Conservation (phyloP, 1,140 invertebrate species). For the Bombus confusus region DNA sequence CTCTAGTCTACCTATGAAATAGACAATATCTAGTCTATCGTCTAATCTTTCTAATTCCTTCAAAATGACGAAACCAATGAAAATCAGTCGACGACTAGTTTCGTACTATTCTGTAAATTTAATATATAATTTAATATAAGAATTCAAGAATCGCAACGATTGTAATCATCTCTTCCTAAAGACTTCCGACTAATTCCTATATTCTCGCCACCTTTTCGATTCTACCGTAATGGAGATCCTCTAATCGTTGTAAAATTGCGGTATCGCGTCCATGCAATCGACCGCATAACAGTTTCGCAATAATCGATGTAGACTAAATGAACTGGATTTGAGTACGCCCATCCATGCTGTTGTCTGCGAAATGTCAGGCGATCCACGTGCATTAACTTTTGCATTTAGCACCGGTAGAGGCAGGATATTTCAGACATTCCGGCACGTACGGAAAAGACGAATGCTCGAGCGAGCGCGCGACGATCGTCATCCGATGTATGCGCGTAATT, state of each 20-base stretch:
- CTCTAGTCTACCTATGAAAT: too few species aligned
- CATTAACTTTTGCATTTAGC: not conserved
- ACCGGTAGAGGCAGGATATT: conserved; percentile 3
- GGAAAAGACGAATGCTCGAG: conserved; percentile 22
- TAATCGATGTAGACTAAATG: not conserved
- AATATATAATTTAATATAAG: too few species aligned
- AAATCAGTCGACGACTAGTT: too few species aligned
- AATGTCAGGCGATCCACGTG: conserved; percentile 6
- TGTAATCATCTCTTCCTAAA: too few species aligned
- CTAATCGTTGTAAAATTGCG: not conserved
- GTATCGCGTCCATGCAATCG: not conserved
- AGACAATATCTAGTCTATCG: too few species aligned
- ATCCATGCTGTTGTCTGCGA: not conserved
- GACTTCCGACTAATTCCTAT: too few species aligned
- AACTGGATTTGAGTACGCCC: not conserved
- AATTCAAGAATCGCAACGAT: too few species aligned
- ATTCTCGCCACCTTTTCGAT: not conserved
- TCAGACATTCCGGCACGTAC: conserved; percentile 35
- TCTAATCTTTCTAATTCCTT: too few species aligned
- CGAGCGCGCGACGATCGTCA: conserved; percentile 48
- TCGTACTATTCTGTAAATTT: too few species aligned
- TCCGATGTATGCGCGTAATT: conserved; percentile 21
- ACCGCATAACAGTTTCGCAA: not conserved
- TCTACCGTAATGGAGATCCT: not conserved
- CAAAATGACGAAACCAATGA: too few species aligned